Conservation (phyloP, 1,140 invertebrate species). For the Hylaeus anthracinus region DNA sequence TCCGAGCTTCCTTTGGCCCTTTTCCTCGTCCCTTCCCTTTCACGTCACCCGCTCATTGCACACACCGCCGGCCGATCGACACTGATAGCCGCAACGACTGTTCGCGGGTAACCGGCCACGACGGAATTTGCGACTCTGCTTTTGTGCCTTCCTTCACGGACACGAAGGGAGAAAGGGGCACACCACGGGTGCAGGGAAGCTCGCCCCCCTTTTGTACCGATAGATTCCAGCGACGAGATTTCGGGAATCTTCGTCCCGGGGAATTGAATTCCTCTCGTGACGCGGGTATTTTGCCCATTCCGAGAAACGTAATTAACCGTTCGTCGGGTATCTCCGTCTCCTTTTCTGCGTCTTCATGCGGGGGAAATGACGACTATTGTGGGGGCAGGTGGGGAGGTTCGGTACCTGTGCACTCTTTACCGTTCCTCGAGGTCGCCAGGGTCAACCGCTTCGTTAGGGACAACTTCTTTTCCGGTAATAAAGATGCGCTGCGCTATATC, state of each 20-base stretch:
- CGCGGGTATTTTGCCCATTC: not conserved
- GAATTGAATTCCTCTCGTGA: constrained; percentile 16
- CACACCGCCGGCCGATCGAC: constrained; percentile 69
- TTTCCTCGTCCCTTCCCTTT: constrained; percentile 33
- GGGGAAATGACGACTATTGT: no score
- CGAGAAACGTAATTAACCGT: constrained; percentile 23
- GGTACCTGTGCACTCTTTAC: no score
- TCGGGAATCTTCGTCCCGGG: constrained; percentile 20
- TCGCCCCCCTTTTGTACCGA: constrained; percentile 27
- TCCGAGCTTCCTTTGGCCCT: not conserved
- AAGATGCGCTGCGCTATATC: no score
- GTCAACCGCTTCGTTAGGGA: no score
- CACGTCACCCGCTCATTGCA: constrained; percentile 48
- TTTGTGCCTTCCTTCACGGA: constrained; percentile 23
- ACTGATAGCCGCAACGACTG: constrained; percentile 69
- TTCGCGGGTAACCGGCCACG: constrained; percentile 42
- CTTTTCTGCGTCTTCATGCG: no score
- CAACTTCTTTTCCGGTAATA: no score
- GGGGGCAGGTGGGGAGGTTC: not conserved
- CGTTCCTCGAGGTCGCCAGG: no score
- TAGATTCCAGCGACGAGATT: constrained; percentile 32
- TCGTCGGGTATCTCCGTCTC: no score
- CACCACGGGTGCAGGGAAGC: not conserved
- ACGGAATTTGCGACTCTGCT: constrained; percentile 68
- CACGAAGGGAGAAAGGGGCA: not conserved